Conservation (phyloP, 2,113 vertebrate genomes). For the Silurus asotus region DNA sequence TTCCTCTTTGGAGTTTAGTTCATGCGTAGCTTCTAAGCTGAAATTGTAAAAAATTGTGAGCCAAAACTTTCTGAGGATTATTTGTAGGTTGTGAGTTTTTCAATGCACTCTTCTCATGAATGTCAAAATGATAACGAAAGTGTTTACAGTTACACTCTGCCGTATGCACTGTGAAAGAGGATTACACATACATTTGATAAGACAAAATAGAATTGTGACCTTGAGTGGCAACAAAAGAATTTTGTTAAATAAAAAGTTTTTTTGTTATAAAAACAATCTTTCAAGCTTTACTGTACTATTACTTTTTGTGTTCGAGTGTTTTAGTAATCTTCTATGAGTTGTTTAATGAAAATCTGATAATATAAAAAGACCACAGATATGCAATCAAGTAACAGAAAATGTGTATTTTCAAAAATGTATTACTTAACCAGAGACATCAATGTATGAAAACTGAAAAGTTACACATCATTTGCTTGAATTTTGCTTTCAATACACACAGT, state of each 20-base stretch:
- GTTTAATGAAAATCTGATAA: background rate
- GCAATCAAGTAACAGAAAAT: background rate
- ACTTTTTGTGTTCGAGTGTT: background rate
- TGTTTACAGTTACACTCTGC: background rate
- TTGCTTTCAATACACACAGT: no score
- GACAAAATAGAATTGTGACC: conserved; percentile 3
- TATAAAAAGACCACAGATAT: background rate
- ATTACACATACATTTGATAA: background rate
- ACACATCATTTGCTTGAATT: no score
- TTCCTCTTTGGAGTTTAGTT: conserved; percentile 25
- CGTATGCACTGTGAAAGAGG: background rate
- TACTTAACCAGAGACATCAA: background rate
- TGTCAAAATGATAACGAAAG: conserved; percentile 25
- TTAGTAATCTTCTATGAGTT: background rate
- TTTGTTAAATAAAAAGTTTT: background rate
- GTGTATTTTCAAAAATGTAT: no score
- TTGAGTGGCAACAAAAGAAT: conserved; percentile 3
- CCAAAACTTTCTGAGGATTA: conserved; percentile 19
- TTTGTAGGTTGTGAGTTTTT: conserved; percentile 13
- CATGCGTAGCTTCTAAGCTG: conserved; percentile 17
- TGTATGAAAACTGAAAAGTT: background rate
- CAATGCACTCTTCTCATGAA: conserved; percentile 17
- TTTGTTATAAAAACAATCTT: background rate
- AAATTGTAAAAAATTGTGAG: background rate
- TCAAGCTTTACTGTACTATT: background rate